Conservation (phyloP, 2,113 vertebrate genomes). For the Ellobius talpinus region DNA sequence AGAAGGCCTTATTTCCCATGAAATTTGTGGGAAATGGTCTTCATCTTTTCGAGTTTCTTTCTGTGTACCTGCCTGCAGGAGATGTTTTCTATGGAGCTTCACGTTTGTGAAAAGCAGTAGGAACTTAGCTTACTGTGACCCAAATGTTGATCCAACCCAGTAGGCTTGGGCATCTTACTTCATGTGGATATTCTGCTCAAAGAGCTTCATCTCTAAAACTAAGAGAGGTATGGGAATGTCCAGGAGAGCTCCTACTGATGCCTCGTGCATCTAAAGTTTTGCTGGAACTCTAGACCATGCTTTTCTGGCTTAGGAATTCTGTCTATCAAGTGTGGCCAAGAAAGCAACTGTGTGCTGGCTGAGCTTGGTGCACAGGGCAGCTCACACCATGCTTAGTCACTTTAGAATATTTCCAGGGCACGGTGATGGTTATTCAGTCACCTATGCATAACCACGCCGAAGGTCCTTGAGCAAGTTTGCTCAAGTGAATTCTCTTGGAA, state of each 20-base stretch:
- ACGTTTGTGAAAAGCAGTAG: not conserved
- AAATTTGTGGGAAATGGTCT: not conserved
- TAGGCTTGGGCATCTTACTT: rapidly evolving
- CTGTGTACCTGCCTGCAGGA: not conserved
- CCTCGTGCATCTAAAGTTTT: not conserved
- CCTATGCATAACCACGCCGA: not conserved
- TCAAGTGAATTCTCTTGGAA: slow-evolving; percentile 16
- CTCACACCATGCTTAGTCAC: not conserved
- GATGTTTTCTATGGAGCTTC: not conserved
- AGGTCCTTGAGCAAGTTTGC: not conserved
- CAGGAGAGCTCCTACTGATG: not conserved
- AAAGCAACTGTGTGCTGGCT: not conserved
- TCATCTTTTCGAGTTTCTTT: too few species aligned
- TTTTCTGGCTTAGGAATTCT: not conserved
- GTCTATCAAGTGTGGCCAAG: not conserved
- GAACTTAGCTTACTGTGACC: not conserved
- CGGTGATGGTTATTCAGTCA: not conserved
- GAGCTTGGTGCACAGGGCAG: not conserved
- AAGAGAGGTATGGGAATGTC: not conserved
- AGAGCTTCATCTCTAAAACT: not conserved
- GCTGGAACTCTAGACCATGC: not conserved
- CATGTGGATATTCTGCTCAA: not conserved
- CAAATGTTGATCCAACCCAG: not conserved
- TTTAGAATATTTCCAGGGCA: not conserved
- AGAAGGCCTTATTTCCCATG: not conserved